Conservation (phyloP, 2,888 invertebrate species). For the Acronicta alni region DNA sequence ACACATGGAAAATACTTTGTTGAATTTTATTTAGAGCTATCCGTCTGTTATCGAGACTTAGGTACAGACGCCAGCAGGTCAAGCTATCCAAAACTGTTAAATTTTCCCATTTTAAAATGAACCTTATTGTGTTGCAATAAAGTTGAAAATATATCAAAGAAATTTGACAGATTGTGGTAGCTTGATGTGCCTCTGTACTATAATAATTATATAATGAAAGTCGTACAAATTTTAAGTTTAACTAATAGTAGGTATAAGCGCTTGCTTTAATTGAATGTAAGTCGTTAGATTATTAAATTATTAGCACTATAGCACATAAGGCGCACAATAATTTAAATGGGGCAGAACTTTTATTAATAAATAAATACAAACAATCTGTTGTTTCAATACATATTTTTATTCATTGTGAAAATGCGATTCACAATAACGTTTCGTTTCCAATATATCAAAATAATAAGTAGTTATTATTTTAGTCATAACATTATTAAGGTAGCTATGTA, state of each 20-base stretch:
- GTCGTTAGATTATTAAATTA: background rate
- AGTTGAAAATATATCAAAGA: too few relatives aligned
- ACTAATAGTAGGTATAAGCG: background rate
- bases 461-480: constrained; percentile 5
- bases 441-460: constrained; percentile 11
- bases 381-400: constrained; percentile 79
- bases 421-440: constrained; percentile 65
- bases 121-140: too few relatives aligned
- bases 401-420: constrained; percentile 79
- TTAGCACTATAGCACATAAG: constrained; percentile 29
- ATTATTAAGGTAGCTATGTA: constrained; percentile 1
- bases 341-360: constrained; percentile 59
- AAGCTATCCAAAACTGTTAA: too few relatives aligned
- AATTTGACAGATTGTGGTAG: too few relatives aligned
- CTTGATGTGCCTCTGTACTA: too few relatives aligned
- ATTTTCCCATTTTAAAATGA: too few relatives aligned
- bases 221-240: background rate
- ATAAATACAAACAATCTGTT: constrained; percentile 64
- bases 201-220: too few relatives aligned
- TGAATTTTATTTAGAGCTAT: background rate
- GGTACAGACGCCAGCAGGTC: too few relatives aligned
- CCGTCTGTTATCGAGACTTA: too few relatives aligned
- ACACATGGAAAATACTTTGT: constrained; percentile 37
- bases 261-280: constrained; percentile 7
- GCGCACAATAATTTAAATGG: constrained; percentile 39